A percentile compares a stretch with the other conserved stretches of the same genome.
These are phyloP conservation scores for Chaenodraco wilsoni DNA, from an alignment of 2,797 vertebrate species.

Conservation along the genomic window DNA sequence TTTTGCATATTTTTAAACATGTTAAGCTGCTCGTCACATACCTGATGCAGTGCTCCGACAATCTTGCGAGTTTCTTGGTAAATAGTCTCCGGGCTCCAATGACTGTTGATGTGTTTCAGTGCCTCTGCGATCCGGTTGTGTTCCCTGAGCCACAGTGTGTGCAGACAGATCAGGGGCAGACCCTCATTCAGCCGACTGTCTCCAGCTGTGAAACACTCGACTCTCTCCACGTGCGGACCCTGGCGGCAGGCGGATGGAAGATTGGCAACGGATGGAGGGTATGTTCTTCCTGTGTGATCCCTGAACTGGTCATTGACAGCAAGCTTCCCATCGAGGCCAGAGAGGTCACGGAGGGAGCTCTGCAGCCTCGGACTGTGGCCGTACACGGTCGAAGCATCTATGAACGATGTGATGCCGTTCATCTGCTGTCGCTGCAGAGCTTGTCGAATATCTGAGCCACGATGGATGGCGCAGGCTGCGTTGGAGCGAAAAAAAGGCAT, in stretches of 20 bases:
- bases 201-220: constrained; percentile 92
- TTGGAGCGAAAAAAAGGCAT: constrained; percentile 91
- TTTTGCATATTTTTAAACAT: background rate
- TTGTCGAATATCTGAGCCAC: constrained; percentile 37
- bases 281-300: constrained; percentile 80
- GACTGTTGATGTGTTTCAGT: constrained; percentile 84
- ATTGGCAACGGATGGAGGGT: constrained; percentile 83
- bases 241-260: constrained; percentile 84
- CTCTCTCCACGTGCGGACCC: constrained; percentile 56
- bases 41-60: constrained; percentile 94
- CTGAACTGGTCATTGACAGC: constrained; percentile 78
- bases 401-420: constrained; percentile 90
- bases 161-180: constrained; percentile 84
- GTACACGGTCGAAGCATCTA: constrained; percentile 93
- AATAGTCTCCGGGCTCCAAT: constrained; percentile 87
- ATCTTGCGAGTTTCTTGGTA: constrained; percentile 95
- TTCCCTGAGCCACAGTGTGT: constrained; percentile 93
- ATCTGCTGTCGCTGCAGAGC: constrained; percentile 88
- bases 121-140: constrained; percentile 90
- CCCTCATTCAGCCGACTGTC: constrained; percentile 91
- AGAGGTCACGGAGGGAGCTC: constrained; percentile 84
- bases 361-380: constrained; percentile 81
- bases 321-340: constrained; percentile 86
- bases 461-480: constrained; percentile 77
- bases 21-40: constrained; percentile 54